Evolutionary conservation across 2,113 vertebrate genomes (phyloP).

Genomic region (Catharus bicknelli): DNA sequence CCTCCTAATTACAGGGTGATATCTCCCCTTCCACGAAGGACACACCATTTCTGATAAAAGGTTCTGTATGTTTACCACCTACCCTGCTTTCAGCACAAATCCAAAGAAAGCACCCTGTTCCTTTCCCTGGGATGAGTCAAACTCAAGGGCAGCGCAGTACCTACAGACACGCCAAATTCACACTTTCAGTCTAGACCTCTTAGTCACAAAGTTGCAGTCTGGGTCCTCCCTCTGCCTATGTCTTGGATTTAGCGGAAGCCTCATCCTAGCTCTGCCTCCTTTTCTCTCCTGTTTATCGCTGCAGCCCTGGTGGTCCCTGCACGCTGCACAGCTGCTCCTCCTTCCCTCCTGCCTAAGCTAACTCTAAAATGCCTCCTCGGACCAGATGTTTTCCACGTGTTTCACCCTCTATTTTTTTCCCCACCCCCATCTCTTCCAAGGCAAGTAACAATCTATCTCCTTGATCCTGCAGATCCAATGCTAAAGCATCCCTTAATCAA

Average conservation of each 20-base stretch:
- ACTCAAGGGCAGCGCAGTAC: not conserved
- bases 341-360: not conserved
- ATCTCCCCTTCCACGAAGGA: not conserved
- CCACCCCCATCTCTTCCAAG: not conserved
- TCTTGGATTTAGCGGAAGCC: not conserved
- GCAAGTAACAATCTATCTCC: not conserved
- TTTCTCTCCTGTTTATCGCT: not conserved
- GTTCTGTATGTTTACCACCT: not conserved
- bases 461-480: not conserved
- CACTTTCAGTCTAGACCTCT: not conserved
- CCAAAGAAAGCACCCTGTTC: not conserved
- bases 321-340: not conserved
- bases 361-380: not conserved
- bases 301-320: not conserved
- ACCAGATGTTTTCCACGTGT: conserved; percentile 42
- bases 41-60: not conserved
- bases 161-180: not conserved
- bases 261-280: not conserved
- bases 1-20: not conserved
- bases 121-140: not conserved
- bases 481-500: not conserved
- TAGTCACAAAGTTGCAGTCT: not conserved
- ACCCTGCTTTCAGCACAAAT: not conserved
- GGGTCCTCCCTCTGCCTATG: not conserved
- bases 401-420: not conserved